Evolutionary conservation across 2,113 vertebrate species (phyloP), one percentile per base, ranked within the genome.

Genomic region (Drymodes brunneopygia): DNA sequence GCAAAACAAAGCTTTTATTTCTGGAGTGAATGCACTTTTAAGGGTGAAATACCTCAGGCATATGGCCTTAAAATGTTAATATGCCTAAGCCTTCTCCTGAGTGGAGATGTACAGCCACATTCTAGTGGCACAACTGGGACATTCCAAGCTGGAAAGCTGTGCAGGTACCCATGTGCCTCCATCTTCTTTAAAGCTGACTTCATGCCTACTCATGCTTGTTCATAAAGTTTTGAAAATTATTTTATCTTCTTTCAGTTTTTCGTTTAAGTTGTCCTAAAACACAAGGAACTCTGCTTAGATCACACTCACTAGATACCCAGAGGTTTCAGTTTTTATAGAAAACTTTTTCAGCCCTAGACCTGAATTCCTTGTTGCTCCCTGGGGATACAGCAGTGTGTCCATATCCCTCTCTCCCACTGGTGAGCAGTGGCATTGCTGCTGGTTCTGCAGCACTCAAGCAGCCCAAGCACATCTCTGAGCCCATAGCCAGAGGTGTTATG

Each of bases 1-100:
- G 94, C 48, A 86, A 86, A 94, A 65, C 48, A 85, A 95, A 93
- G 44, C 80, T 94, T 97, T 87, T 95, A 67, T 95, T 97, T 96
- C 94, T 96, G 85, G 50, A 95, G 45, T 80, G 93, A 97, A 88
- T 62, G 45, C 47, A 57, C 60, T 95, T 97, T 94, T 95, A 86
- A 96, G 54, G 57, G 35, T 93, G 74, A 87, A 92, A 94, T 94
- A 94, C 11, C 65, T 93, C 92, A 90, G 86, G 77, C 31, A 17
- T 20, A 24, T n/a, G 47, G 28, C 8, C 18, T 67, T 67, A 48
- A 48, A 31, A 15, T 82, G 57, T 65, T 80, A 56, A 72, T 28
- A 60, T 24, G 73, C 35, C 40, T 44, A 17, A 79, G 13, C 45
- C 53, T 54, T 71, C 45, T 96, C 70, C 64, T 4, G 9, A 8